These are phyloP conservation scores for Anarrhichthys ocellatus DNA, from an alignment of 2,113 vertebrate species.

Conservation along the genomic window DNA sequence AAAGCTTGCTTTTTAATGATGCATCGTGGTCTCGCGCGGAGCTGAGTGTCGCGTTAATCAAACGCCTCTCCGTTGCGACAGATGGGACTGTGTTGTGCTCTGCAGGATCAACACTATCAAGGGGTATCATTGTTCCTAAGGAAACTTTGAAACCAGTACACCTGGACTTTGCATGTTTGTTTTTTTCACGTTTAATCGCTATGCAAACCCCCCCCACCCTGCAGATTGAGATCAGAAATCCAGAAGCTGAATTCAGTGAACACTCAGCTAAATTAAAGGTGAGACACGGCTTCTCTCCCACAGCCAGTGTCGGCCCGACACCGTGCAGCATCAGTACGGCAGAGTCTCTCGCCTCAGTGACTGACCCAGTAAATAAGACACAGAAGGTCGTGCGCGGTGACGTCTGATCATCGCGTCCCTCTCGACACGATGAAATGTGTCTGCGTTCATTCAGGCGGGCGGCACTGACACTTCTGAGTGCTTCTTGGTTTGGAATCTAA, in stretches of 20 bases:
- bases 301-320: neutral
- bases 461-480: conserved; percentile 30
- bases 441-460: conserved; percentile 17
- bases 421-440: conserved; percentile 5
- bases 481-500: conserved; percentile 23
- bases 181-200: neutral
- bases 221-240: no score
- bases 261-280: neutral
- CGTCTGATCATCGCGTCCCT: conserved; percentile 31
- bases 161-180: neutral
- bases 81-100: conserved; percentile 5
- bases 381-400: neutral
- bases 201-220: no score
- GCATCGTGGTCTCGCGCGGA: conserved; percentile 27
- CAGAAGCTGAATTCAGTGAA: neutral
- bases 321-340: neutral
- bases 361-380: conserved; percentile 41
- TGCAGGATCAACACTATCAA: neutral
- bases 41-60: conserved; percentile 49
- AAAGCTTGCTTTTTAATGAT: conserved; percentile 63
- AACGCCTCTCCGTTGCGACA: neutral
- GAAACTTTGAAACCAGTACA: neutral
- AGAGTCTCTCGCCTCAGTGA: neutral
- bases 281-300: neutral
- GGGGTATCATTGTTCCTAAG: neutral